A percentile compares a stretch with the other conserved stretches of the same genome.
phyloP scores from a whole-genome alignment of 2,113 vertebrate genomes.

The Orthochromis indermauri region DNA sequence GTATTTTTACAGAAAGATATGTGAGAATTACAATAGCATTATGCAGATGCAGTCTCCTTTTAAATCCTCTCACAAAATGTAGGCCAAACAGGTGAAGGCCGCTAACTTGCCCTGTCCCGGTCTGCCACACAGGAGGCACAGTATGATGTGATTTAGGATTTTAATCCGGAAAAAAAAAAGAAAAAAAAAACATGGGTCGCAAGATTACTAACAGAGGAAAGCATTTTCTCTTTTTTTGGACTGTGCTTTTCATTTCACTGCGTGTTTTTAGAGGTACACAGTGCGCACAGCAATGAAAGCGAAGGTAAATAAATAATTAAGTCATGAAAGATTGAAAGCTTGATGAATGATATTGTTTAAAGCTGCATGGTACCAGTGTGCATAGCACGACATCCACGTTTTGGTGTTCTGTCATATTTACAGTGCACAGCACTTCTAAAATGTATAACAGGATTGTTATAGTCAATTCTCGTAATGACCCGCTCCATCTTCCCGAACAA shows the following conservation, averaged over 20 bases:
- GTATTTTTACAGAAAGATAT: neutral
- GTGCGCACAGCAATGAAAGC: neutral
- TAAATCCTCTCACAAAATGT: conserved; percentile 42
- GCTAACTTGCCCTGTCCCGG: neutral
- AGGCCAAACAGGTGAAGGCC: conserved; percentile 38
- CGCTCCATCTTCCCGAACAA: conserved; percentile 20
- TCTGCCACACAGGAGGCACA: neutral
- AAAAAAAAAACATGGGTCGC: neutral
- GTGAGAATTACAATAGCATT: neutral
- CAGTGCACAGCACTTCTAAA: neutral
- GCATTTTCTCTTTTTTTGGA: neutral
- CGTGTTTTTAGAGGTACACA: neutral
- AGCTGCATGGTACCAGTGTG: neutral
- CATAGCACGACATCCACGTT: neutral
- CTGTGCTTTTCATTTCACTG: neutral
- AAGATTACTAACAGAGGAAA: neutral
- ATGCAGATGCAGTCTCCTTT: neutral
- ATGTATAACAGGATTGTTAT: conserved; percentile 2
- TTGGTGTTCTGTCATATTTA: neutral
- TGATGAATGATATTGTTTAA: neutral
- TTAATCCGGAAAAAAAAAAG: neutral
- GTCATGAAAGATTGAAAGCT: neutral
- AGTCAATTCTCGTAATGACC: conserved; percentile 5
- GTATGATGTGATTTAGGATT: conserved; percentile 37
- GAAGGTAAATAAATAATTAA: neutral